A percentile compares a stretch with the other conserved stretches of the same genome.
Evolutionary conservation across 2,888 invertebrate genomes (phyloP).

Genomic region (Acanthosepion lycidas): DNA sequence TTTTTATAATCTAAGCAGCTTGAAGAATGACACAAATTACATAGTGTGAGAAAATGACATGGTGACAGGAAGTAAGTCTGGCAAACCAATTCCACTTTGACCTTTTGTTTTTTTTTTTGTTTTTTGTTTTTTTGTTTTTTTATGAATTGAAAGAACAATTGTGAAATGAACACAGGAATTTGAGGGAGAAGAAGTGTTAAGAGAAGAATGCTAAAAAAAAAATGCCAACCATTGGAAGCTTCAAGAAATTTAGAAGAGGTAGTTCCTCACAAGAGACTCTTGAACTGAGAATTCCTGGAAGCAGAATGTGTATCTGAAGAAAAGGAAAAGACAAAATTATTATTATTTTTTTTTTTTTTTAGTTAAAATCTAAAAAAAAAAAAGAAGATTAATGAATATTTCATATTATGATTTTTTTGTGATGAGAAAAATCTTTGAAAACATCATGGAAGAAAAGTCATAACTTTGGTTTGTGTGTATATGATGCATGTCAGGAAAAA

Average conservation of each 20-base stretch:
- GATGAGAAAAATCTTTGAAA: too few species aligned
- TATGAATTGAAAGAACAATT: neutral
- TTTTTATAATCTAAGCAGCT: neutral
- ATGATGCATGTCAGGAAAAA: too few species aligned
- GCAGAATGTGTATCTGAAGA: neutral
- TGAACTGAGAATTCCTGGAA: neutral
- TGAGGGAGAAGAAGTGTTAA: neutral
- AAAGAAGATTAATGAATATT: too few species aligned
- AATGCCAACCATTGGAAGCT: neutral
- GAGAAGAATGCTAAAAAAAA: neutral
- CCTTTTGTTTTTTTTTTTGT: neutral
- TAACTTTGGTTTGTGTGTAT: too few species aligned
- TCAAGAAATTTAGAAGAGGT: neutral
- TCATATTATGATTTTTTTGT: too few species aligned
- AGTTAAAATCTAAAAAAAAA: too few species aligned
- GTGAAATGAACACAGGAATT: neutral
- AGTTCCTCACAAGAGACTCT: neutral
- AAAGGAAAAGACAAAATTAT: too few species aligned
- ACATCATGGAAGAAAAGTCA: too few species aligned
- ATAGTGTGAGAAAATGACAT: neutral
- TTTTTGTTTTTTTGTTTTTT: neutral
- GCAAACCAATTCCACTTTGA: neutral
- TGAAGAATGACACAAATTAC: neutral
- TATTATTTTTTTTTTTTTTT: too few species aligned
- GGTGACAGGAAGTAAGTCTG: conserved; percentile 16